Conservation (phyloP, 2,113 vertebrate species). For the Fulica atra region DNA sequence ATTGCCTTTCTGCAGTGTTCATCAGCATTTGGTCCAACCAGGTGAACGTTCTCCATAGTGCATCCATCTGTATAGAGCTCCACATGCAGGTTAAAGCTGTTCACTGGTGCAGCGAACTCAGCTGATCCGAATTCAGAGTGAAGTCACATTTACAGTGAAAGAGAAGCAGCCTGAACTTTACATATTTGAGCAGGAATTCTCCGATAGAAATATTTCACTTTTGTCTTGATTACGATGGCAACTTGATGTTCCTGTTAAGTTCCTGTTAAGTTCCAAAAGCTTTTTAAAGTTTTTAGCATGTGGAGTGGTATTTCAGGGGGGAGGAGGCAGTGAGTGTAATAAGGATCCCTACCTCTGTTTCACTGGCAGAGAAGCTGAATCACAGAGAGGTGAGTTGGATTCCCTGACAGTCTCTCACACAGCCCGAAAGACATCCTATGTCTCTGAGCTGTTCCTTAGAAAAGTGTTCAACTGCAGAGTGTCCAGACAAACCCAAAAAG, state of each 20-base stretch:
- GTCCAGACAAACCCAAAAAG: neutral
- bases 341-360: neutral
- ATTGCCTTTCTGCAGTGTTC: neutral
- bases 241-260: neutral
- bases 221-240: neutral
- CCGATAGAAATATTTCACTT: neutral
- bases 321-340: neutral
- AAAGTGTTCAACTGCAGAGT: neutral
- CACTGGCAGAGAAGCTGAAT: neutral
- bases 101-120: neutral
- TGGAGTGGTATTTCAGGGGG: neutral
- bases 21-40: neutral
- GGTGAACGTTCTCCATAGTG: neutral
- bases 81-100: neutral
- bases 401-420: neutral
- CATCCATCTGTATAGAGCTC: fast-evolving
- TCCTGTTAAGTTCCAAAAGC: neutral
- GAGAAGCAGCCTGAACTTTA: neutral
- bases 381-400: neutral
- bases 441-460: neutral
- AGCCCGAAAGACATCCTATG: neutral
- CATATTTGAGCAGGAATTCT: neutral
- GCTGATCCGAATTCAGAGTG: neutral
- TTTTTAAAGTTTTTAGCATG: neutral
- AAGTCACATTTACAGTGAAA: neutral